Base-by-base conservation (phyloP, 2,888 invertebrate genomes). In the Electrophaes corylata region DNA sequence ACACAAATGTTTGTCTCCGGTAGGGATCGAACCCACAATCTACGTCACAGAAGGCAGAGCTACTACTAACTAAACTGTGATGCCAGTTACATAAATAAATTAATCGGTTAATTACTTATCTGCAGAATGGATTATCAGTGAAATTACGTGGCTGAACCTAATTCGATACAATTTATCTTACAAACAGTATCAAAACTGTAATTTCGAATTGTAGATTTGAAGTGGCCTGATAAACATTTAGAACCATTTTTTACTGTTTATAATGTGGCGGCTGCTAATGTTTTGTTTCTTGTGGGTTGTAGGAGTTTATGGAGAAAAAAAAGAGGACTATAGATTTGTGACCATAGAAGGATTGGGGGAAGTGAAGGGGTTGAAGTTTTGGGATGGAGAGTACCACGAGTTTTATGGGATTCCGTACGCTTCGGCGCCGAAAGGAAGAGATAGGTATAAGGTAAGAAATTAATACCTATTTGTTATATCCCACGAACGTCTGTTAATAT, bases 341-440 rank as follows among this genome's bases (percentile, higher is more conserved):
- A 47, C 72, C 1, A 65, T 89, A 26, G 82, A 85, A 12, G 78
- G 84, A 18, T 49, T 76, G 3, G 91, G 91, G 0, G 67, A 62
- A 1, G 76, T 91, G 1, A 67, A 69, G 1, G 91, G 87, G 0
- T 75, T 73, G n/a, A 88, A 87, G 35, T 87, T 79, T 51, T 91
- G 90, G 91, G 77, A 86, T 72, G 91, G 88, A 0, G 88, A 90
- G 43, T 88, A 77, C 50, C 86, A 80, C 66, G 88, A 89, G 53
- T 91, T 88, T 51, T 88, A 75, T 48, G 88, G 89, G 2, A 66
- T 91, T 0, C 90, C 90, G 0, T 91, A 88, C 57, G 91, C 91
- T 0, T 79, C 69, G 1, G 81, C 67, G 0, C 91, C 91, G 0
- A 83, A 69, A 18, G 91, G 90, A 6, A 64, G 78, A 19, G 85